phyloP scores from a whole-genome alignment of 1,140 invertebrate genomes.

The Dendrolimus punctatus region DNA sequence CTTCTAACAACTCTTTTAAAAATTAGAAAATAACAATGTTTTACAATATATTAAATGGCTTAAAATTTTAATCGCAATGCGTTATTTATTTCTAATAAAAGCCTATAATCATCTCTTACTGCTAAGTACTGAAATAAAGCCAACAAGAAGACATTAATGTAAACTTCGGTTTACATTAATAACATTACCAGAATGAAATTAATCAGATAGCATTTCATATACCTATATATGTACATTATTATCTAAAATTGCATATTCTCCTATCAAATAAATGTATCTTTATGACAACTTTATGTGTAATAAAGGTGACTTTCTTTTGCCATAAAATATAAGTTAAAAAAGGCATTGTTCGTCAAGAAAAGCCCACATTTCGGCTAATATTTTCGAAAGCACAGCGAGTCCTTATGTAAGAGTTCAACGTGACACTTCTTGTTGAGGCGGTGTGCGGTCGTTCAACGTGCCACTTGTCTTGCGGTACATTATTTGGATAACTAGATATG shows the following conservation, averaged over 20 bases:
- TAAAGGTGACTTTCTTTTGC: slow-evolving; percentile 36
- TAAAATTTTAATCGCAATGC: too few species aligned
- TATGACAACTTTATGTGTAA: slow-evolving; percentile 12
- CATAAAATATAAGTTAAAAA: slow-evolving; percentile 29
- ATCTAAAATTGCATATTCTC: neutral
- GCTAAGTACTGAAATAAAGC: too few species aligned
- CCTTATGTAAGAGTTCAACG: slow-evolving; percentile 70
- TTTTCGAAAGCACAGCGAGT: slow-evolving; percentile 65
- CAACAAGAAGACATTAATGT: too few species aligned
- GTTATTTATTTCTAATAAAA: too few species aligned
- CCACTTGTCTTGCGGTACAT: slow-evolving; percentile 57
- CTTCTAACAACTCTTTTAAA: too few species aligned
- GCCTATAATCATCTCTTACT: too few species aligned
- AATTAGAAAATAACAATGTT: too few species aligned
- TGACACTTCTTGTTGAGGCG: slow-evolving; percentile 52
- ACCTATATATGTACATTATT: too few species aligned
- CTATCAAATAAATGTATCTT: slow-evolving; percentile 1
- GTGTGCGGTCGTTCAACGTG: slow-evolving; percentile 42
- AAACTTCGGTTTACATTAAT: too few species aligned
- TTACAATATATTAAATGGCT: too few species aligned
- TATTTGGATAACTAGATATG: slow-evolving; percentile 38
- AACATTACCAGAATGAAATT: too few species aligned
- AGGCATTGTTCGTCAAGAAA: slow-evolving; percentile 42
- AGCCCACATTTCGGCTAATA: slow-evolving; percentile 53
- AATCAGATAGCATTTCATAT: too few species aligned